A percentile compares a stretch with the other conserved stretches of the same genome.
Conservation (phyloP, 1,140 invertebrate species). For the Lepeophtheirus salmonis region DNA sequence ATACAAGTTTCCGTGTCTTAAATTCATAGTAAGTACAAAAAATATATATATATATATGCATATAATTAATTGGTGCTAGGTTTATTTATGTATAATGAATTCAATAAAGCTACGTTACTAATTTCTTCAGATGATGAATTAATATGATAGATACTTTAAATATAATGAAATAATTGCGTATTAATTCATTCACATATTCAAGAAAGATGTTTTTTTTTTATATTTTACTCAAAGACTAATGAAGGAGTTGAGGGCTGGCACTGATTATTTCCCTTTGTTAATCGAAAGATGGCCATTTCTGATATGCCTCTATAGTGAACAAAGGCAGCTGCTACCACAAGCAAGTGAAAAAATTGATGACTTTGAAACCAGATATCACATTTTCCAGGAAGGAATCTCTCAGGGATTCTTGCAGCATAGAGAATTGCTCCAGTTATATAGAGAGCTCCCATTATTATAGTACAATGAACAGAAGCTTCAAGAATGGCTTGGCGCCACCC, state of each 20-base stretch:
- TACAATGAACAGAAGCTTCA: slow-evolving; percentile 72
- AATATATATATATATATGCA: too few species aligned
- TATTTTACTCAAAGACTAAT: background rate
- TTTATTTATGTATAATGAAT: too few species aligned
- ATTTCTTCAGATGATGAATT: background rate
- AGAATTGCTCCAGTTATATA: slow-evolving; percentile 39
- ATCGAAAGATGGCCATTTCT: slow-evolving; percentile 87
- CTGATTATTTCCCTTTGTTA: slow-evolving; percentile 54
- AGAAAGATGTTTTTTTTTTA: too few species aligned
- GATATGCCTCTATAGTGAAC: slow-evolving; percentile 96
- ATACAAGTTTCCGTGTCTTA: too few species aligned
- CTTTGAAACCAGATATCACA: slow-evolving; percentile 69
- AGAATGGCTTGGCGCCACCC: slow-evolving; percentile 70
- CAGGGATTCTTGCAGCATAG: slow-evolving; percentile 39
- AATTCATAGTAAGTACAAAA: too few species aligned
- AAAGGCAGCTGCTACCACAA: slow-evolving; percentile 91
- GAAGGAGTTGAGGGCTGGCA: background rate
- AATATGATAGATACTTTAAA: background rate
- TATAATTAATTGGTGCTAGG: too few species aligned
- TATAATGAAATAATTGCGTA: slow-evolving; percentile 27
- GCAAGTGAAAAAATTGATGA: slow-evolving; percentile 94
- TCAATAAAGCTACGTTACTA: too few species aligned
- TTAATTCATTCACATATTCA: background rate
- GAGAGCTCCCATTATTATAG: slow-evolving; percentile 34
- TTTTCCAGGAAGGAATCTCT: slow-evolving; percentile 42